These are phyloP conservation scores for Eufriesea mexicana DNA, from an alignment of 1,140 invertebrate species.

Conservation along the genomic window DNA sequence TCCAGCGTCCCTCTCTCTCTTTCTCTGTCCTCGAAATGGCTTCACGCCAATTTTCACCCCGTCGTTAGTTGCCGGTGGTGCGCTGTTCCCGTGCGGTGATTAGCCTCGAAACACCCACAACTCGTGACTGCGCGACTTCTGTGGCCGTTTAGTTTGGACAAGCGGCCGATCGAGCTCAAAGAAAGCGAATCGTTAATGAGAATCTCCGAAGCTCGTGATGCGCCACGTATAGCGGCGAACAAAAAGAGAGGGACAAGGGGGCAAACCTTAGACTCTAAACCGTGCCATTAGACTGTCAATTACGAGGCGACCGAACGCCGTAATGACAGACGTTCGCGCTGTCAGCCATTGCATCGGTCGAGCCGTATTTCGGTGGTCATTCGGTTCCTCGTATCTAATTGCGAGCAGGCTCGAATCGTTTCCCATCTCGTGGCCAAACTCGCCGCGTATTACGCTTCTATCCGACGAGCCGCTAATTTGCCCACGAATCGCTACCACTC, in stretches of 20 bases:
- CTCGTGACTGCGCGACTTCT: constrained; percentile 61
- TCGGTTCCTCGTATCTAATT: constrained; percentile 44
- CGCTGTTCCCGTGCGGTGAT: constrained; percentile 25
- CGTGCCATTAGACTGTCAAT: constrained; percentile 75
- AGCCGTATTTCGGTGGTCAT: constrained; percentile 48
- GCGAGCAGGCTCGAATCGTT: constrained; percentile 1
- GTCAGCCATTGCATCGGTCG: constrained; percentile 43
- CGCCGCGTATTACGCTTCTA: background rate
- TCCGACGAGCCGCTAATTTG: background rate
- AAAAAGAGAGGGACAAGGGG: background rate
- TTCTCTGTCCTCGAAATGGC: background rate
- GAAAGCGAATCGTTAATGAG: constrained; percentile 68
- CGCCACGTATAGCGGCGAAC: constrained; percentile 12
- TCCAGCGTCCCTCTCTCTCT: background rate
- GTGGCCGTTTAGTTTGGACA: constrained; percentile 57
- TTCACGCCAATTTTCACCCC: constrained; percentile 13
- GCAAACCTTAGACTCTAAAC: constrained; percentile 47
- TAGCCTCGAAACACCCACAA: constrained; percentile 58
- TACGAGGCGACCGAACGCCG: constrained; percentile 51
- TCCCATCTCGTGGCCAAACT: constrained; percentile 9
- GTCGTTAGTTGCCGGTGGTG: background rate
- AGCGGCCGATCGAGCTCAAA: constrained; percentile 59
- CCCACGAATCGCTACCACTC: background rate
- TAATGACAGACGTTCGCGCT: constrained; percentile 64
- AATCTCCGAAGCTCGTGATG: constrained; percentile 33